Percentiles rank a stretch among this genome's conserved stretches.
Evolutionary conservation across 1,140 invertebrate species (phyloP).

Genomic region (Tetranychus urticae): DNA sequence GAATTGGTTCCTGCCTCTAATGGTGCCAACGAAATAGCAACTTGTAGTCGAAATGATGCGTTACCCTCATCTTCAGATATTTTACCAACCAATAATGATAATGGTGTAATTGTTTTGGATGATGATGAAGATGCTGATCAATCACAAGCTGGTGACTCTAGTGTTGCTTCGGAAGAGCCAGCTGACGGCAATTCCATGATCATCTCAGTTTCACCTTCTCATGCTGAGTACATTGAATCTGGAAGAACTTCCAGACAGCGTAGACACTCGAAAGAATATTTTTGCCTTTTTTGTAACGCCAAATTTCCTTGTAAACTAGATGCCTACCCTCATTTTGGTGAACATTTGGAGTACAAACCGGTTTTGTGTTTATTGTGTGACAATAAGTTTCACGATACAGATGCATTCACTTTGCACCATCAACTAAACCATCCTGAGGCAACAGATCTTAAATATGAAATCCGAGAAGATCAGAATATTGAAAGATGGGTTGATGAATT

Average conservation of each 20-base stretch:
- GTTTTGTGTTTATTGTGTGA: constrained; percentile 1
- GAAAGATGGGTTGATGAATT: constrained; percentile 4
- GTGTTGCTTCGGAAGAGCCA: background rate
- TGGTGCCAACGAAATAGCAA: background rate
- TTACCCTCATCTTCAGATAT: background rate
- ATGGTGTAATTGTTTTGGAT: background rate
- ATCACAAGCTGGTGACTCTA: too few species aligned
- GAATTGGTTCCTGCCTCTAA: background rate
- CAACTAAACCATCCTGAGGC: background rate
- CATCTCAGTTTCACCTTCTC: background rate
- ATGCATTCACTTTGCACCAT: background rate
- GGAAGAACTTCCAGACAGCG: background rate
- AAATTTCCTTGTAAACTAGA: constrained; percentile 2
- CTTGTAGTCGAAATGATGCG: background rate
- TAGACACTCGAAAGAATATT: background rate
- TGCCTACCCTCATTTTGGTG: constrained; percentile 1
- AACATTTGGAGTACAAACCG: constrained; percentile 1
- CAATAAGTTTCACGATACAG: background rate
- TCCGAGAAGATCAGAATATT: constrained; percentile 2
- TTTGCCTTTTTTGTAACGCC: constrained; percentile 3
- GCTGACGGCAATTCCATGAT: background rate
- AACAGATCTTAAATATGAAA: background rate
- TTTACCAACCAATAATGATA: background rate
- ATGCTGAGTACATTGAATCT: background rate
- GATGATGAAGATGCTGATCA: background rate